Base-by-base conservation (phyloP, 2,797 vertebrate genomes). In the Lepus townsendii region DNA sequence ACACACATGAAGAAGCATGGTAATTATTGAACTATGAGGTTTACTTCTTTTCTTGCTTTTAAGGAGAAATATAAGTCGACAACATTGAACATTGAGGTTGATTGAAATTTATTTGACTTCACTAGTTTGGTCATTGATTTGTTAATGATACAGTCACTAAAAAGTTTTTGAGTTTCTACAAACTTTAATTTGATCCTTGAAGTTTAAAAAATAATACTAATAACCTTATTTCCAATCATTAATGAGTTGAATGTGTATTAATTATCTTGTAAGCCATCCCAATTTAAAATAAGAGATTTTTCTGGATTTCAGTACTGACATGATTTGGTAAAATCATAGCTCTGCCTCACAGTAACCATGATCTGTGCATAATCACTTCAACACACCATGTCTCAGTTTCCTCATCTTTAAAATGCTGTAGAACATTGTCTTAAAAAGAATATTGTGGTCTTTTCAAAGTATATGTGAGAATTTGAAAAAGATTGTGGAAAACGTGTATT, bases 61-160 rank as follows among this genome's bases (percentile, higher is more conserved):
- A 93, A 90, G 62, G 82, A 94, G 85, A 91, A 95, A 90, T 96
- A 78, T 76, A 7, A 94, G 96, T 97, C 97, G 92, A 79, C 93
- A 97, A 5, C 95, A 95, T 4, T 95, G 92, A 97, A 94, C 97
- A 94, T 97, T 96, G 88, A 89, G 96, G 94, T 97, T 97, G 96
- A 97, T 96, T 97, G 96, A 97, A 90, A 90, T 89, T 87, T 92
- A 60, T 97, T 94, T 97, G 88, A 97, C 76, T 95, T 91, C 42
- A 94, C 85, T 97, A 91, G 91, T 95, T 95, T 97, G 96, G 89
- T 97, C 69, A 77, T 96, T 98, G 96, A 89, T 97, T 98, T 98
- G 96, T 98, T 98, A 94, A 97, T 98, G 82, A 97, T 95, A 86
- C 72, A 95, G 84, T 86, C 82, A 72, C 84, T 66, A 77, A 87